Conservation (phyloP, 2,797 vertebrate species). For the Prionace glauca region DNA sequence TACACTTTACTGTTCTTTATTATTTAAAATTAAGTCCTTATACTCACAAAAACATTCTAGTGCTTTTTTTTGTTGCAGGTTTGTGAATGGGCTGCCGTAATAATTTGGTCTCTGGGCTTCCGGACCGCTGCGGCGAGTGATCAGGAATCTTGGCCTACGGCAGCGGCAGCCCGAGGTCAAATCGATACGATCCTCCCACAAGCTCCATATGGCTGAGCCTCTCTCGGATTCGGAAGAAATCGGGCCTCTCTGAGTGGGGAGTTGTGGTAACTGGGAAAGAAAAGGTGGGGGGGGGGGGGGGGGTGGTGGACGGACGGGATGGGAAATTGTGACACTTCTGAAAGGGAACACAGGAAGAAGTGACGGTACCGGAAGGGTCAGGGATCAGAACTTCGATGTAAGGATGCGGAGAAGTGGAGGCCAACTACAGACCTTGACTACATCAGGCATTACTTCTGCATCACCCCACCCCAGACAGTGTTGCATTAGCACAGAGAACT, state of each 20-base stretch:
- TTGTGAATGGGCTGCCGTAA: background rate
- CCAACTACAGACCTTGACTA: too few relatives aligned
- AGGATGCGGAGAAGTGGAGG: background rate
- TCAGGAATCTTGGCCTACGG: background rate
- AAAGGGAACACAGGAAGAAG: background rate
- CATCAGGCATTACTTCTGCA: too few relatives aligned
- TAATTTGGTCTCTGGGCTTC: background rate
- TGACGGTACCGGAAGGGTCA: background rate
- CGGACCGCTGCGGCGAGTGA: background rate
- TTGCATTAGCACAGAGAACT: background rate
- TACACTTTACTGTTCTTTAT: background rate
- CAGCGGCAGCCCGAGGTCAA: too few relatives aligned
- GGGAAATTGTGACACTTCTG: background rate
- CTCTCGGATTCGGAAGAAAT: background rate
- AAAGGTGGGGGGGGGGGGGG: too few relatives aligned
- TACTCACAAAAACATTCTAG: background rate
- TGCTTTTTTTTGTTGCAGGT: background rate
- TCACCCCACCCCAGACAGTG: background rate
- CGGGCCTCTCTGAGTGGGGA: too few relatives aligned
- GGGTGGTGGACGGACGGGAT: too few relatives aligned
- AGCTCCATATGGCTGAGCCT: background rate
- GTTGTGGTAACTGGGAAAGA: too few relatives aligned
- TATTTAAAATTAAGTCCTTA: background rate
- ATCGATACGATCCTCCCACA: background rate
- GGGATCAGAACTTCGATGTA: background rate